Evolutionary conservation across 2,797 vertebrate genomes (phyloP), one percentile per base, ranked within the genome.

Genomic region (Phylloscopus collybita): DNA sequence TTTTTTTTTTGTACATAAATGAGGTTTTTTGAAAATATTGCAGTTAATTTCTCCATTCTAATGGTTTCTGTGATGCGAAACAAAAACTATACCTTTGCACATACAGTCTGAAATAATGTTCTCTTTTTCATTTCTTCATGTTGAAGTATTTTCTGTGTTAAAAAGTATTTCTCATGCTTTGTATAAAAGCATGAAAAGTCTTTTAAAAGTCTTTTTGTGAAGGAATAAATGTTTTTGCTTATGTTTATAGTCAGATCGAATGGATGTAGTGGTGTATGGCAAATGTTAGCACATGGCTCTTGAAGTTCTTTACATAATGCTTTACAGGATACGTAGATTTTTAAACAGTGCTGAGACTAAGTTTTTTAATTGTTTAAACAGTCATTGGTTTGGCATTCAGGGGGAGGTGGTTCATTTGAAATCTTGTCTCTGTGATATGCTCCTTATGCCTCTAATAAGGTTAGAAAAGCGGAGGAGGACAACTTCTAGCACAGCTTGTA

Each of bases 401-500:
- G 83, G 86, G 90, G 94, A 97, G 92, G 91, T 95, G 65, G 67
- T 93, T 92, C 78, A 91, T 95, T 95, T 97, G 74, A 54, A 97
- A 92, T 95, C 91, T 91, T 91, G 87, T 96, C 92, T 97, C 53
- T 76, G 71, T 92, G 96, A 94, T 93, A 65, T 66, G 74, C 83
- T 95, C 88, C 96, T 94, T 96, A 71, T 81, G 89, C 80, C 84
- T 97, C 80, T 96, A 95, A 95, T 94, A 93, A 88, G 93, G 91
- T 90, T 96, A 94, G 92, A 86, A 95, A 96, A 87, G 91, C 1
- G 51, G 90, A 93, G 96, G 95, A 96, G 94, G 94, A 93, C 47
- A 86, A 50, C 40, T 76, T 93, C 83, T 95, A 70, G 45, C 66
- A 57, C 93, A 97, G 95, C 95, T 97, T 97, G 96, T 97, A 97